Base-by-base conservation (phyloP, 2,888 invertebrate genomes). In the Chironomus riparius region DNA sequence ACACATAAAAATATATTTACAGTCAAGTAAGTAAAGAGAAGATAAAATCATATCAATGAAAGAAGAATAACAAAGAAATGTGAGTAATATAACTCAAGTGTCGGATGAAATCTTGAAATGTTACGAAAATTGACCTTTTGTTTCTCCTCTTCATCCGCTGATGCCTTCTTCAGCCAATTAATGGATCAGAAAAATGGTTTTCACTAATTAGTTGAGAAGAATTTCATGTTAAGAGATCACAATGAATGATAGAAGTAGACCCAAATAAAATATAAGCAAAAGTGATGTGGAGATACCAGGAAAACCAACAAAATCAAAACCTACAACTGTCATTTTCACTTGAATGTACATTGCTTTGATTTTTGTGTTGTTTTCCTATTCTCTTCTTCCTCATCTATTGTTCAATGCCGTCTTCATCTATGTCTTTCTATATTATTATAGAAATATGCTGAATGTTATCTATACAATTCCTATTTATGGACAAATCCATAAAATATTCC, bases 121-220 rank as follows among this genome's bases (percentile, higher is more conserved):
- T 72, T 47, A 61, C 61, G 72, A 61, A 72, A 72, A 72, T 61
- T 72, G 61, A 72, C 72, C 72, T 72, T 72, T 72, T 72, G 72
- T 72, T 61, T 50, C 7, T 56, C 56, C 22, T 65, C 65, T 65
- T 65, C 65, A 21, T 65, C 18, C 56, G 56, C 56, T 15, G 56
- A 56, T 70, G 18, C 70, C 70, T 47, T 70, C 47, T 47, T 47
- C 70, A 68, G 70, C 50, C 72, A 72, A 72, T 72, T 72, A 72
- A 72, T 72, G 72, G 72, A 72, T 72, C 72, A 72, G 72, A 72
- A 72, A 71, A 72, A 72, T 72, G 72, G 72, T 61, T 72, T 38
- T 72, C 62, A 72, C 61, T 72, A 72, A 72, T 72, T 72, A 62
- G 62, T 72, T 62, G 72, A 72, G 21, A 65, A 24, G 65, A 62